phyloP scores from a whole-genome alignment of 2,888 invertebrate genomes.

The Leptopilina drosophilae region DNA sequence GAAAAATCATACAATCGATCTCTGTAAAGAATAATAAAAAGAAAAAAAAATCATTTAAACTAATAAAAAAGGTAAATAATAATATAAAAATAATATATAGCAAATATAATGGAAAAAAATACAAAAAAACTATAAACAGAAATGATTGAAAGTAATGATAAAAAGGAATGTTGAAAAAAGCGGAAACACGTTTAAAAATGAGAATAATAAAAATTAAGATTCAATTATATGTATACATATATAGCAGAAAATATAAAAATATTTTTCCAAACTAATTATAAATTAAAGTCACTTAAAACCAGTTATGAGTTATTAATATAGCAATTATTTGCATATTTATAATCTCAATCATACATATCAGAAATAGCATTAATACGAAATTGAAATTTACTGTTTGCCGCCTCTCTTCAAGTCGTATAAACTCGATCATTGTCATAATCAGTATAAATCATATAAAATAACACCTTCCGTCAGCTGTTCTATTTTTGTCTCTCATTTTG shows the following conservation, averaged over 20 bases:
- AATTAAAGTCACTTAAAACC: not conserved
- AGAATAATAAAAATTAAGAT: no score
- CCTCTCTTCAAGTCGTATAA: constrained; percentile 5
- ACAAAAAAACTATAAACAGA: no score
- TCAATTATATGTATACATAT: no score
- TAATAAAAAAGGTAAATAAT: no score
- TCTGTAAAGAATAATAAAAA: no score
- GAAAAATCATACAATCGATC: no score
- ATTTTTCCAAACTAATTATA: not conserved
- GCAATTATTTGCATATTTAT: constrained; percentile 18
- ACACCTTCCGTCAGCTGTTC: constrained; percentile 15
- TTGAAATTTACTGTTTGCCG: constrained; percentile 7
- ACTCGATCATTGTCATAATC: constrained; percentile 25
- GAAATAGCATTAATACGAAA: constrained; percentile 11
- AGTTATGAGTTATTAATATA: constrained; percentile 10
- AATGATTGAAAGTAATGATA: no score
- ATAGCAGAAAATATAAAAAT: not conserved
- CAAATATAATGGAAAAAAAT: not conserved
- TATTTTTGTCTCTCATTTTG: constrained; percentile 2
- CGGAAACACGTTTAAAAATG: no score
- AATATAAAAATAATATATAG: not conserved
- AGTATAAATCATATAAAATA: constrained; percentile 32
- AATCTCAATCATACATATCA: not conserved
- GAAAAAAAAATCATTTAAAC: no score
- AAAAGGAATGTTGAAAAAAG: no score